phyloP scores from a whole-genome alignment of 2,888 invertebrate species.

The Enoplolaimus lenunculus region DNA sequence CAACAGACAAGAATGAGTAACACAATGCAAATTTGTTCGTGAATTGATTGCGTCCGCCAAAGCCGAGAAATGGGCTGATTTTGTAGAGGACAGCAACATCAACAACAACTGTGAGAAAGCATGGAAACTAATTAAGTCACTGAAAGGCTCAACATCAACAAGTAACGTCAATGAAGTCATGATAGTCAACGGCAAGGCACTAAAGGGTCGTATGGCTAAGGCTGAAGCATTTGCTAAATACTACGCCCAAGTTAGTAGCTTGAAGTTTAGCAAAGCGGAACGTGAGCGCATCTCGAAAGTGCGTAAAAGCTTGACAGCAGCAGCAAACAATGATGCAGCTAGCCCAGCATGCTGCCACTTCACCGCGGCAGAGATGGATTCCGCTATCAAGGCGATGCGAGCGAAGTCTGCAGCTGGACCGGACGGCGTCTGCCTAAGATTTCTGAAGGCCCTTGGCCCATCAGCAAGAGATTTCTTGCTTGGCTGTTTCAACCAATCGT shows the following conservation, averaged over 20 bases:
- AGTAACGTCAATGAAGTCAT: not conserved
- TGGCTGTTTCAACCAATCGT: too few species aligned
- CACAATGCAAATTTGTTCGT: not conserved
- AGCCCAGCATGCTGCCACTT: not conserved
- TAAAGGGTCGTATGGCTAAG: not conserved
- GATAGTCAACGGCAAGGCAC: conserved; percentile 2
- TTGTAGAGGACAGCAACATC: not conserved
- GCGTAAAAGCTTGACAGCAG: not conserved
- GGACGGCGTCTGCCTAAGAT: conserved; percentile 2
- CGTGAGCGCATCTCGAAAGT: not conserved
- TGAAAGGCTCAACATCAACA: not conserved
- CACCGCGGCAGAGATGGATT: not conserved
- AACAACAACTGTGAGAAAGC: not conserved
- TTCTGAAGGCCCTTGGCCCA: too few species aligned
- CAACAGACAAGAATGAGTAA: not conserved
- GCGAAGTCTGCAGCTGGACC: not conserved
- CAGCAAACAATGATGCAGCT: too few species aligned
- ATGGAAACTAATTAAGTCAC: conserved; percentile 1
- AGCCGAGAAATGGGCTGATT: not conserved
- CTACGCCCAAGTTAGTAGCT: too few species aligned
- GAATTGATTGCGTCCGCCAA: not conserved
- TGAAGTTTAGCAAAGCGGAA: too few species aligned
- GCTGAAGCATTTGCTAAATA: too few species aligned
- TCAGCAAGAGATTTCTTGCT: too few species aligned
- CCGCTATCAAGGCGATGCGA: not conserved